Conservation (phyloP, 2,888 invertebrate genomes). For the Mechanitis mazaeus region DNA sequence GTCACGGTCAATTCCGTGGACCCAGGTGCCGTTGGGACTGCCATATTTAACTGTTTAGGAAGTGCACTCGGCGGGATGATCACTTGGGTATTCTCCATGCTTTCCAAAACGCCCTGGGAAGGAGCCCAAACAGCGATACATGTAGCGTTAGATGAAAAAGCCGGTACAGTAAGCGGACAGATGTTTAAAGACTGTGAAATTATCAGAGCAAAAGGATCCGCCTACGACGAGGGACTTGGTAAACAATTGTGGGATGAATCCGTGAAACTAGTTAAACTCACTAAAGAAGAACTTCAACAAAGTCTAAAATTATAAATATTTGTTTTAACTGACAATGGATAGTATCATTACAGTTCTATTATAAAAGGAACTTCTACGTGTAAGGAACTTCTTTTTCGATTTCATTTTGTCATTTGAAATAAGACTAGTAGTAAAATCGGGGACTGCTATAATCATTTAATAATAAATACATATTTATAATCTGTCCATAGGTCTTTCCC, state of each 20-base stretch:
- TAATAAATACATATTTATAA: too few species aligned
- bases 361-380: too few species aligned
- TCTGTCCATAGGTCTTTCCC: too few species aligned
- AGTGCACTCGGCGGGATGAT: slow-evolving; percentile 66
- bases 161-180: slow-evolving; percentile 59
- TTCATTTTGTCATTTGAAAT: too few species aligned
- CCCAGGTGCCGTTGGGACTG: slow-evolving; percentile 87
- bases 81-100: slow-evolving; percentile 54
- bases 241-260: slow-evolving; percentile 38
- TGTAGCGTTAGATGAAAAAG: slow-evolving; percentile 80
- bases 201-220: slow-evolving; percentile 47
- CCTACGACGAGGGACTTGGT: slow-evolving; percentile 61
- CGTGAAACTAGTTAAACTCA: slow-evolving; percentile 23
- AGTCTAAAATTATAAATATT: slow-evolving; percentile 7
- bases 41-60: slow-evolving; percentile 76
- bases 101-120: slow-evolving; percentile 22
- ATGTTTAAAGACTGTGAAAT: slow-evolving; percentile 75
- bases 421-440: too few species aligned
- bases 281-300: slow-evolving; percentile 10
- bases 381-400: too few species aligned
- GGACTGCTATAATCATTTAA: too few species aligned
- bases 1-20: slow-evolving; percentile 86
- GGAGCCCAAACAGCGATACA: slow-evolving; percentile 81
- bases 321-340: background rate
- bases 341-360: background rate